Conservation (phyloP, 2,113 vertebrate genomes). For the Gadus macrocephalus region DNA sequence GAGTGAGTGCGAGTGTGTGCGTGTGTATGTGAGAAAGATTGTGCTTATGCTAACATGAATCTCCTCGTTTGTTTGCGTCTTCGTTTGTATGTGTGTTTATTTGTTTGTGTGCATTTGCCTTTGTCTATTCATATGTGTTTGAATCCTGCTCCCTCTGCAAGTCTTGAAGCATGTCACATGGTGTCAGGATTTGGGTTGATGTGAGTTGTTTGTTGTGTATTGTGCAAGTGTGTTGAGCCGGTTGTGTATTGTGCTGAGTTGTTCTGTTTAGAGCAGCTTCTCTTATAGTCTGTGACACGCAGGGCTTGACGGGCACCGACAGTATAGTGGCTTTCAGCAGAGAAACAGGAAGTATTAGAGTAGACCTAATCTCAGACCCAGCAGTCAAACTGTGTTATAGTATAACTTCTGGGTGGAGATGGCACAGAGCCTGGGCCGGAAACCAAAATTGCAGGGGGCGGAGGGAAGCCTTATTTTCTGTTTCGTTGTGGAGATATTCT, state of each 20-base stretch:
- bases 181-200: constrained; percentile 2
- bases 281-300: constrained; percentile 55
- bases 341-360: constrained; percentile 55
- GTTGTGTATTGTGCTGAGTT: constrained; percentile 43
- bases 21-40: constrained; percentile 13
- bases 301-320: constrained; percentile 45
- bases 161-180: constrained; percentile 45
- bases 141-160: not conserved
- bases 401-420: constrained; percentile 46
- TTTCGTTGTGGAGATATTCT: no score
- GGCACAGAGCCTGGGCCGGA: constrained; percentile 43
- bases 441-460: no score
- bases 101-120: constrained; percentile 20
- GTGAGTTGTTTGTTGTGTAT: constrained; percentile 11
- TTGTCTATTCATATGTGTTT: no score
- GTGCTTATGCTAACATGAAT: not conserved
- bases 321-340: constrained; percentile 28
- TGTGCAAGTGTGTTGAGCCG: constrained; percentile 50
- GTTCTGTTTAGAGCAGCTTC: constrained; percentile 35
- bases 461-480: no score
- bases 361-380: constrained; percentile 55
- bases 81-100: constrained; percentile 8
- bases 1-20: no score
- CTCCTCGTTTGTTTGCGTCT: constrained; percentile 23
- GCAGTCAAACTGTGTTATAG: constrained; percentile 58